phyloP scores from a whole-genome alignment of 2,113 vertebrate species.

The Ellobius talpinus region DNA sequence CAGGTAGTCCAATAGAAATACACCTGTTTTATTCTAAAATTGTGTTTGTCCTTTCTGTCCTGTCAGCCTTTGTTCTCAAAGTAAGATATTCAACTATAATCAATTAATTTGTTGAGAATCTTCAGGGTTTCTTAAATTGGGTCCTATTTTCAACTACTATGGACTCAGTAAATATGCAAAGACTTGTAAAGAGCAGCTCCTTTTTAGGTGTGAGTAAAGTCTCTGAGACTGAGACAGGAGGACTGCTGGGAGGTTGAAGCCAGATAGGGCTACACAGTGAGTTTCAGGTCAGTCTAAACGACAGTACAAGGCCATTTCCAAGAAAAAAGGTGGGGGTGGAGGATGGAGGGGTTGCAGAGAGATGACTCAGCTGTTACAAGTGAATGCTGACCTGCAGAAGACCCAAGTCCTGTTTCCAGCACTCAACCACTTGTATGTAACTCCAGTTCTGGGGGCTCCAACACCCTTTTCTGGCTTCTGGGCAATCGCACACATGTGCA shows the following conservation, averaged over 20 bases:
- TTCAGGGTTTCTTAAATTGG: slow-evolving; percentile 48
- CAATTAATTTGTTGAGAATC: slow-evolving; percentile 48
- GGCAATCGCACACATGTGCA: neutral
- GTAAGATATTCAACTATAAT: slow-evolving; percentile 23
- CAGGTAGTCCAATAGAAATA: slow-evolving; percentile 79
- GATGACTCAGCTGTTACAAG: neutral
- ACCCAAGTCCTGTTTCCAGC: neutral
- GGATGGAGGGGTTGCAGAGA: neutral
- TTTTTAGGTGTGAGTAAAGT: neutral
- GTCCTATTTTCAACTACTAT: neutral
- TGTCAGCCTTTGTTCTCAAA: neutral
- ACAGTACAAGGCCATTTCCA: neutral
- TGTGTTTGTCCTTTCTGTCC: slow-evolving; percentile 72
- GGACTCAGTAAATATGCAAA: slow-evolving; percentile 32
- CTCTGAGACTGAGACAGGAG: neutral
- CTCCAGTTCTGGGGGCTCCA: neutral
- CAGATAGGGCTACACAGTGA: neutral
- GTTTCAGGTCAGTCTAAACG: neutral
- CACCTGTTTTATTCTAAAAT: slow-evolving; percentile 80
- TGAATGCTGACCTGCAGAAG: neutral
- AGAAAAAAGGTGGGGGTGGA: neutral
- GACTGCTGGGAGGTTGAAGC: neutral
- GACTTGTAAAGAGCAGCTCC: neutral
- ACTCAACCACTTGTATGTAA: neutral
- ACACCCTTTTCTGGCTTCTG: neutral